These are phyloP conservation scores for Augochlorella aurata DNA, from an alignment of 2,888 invertebrate genomes.

Conservation along the genomic window DNA sequence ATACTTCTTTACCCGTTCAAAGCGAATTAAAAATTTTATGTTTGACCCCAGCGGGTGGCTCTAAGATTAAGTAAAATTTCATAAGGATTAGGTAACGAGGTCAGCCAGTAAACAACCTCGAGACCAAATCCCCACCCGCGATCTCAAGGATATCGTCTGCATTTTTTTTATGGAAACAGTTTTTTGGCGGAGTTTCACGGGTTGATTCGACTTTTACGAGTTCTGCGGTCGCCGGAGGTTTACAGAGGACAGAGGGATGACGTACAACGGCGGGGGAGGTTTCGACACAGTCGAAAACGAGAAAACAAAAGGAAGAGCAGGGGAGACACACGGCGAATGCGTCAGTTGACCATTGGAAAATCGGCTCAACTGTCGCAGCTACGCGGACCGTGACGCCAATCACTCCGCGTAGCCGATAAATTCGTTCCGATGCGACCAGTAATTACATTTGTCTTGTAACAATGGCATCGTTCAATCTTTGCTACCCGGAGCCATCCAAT, in stretches of 20 bases:
- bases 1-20: too few relatives aligned
- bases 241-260: not conserved
- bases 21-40: too few relatives aligned
- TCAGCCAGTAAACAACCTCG: not conserved
- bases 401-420: conserved; percentile 39
- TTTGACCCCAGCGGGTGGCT: too few relatives aligned
- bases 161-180: not conserved
- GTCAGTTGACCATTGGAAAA: conserved; percentile 6
- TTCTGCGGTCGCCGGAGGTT: not conserved
- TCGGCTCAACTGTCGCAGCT: conserved; percentile 29
- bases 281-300: not conserved
- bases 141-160: not conserved
- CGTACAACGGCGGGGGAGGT: not conserved
- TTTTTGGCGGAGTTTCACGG: not conserved
- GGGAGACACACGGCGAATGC: not conserved
- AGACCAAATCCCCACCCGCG: not conserved
- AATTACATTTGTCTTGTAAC: conserved; percentile 41
- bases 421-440: conserved; percentile 42
- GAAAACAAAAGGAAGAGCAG: not conserved
- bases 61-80: not conserved
- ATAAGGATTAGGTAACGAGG: not conserved
- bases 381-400: conserved; percentile 45
- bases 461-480: conserved; percentile 32
- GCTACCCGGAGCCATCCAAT: not conserved
- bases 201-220: not conserved